phyloP scores from a whole-genome alignment of 1,140 invertebrate genomes.

The Orius laevigatus region DNA sequence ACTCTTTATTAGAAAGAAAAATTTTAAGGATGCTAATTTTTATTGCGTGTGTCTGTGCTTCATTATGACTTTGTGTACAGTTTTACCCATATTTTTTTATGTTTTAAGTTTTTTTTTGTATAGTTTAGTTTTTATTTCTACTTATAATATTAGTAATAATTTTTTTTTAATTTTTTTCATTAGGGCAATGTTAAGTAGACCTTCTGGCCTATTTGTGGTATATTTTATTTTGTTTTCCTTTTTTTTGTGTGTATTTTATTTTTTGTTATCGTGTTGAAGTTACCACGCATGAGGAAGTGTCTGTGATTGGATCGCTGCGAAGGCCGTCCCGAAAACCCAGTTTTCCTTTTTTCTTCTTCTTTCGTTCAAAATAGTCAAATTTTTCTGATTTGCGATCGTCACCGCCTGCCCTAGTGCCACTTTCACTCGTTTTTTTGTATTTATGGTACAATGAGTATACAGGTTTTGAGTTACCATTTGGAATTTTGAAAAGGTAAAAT shows the following conservation, averaged over 20 bases:
- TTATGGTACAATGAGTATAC: slow-evolving; percentile 11
- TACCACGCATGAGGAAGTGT: slow-evolving; percentile 10
- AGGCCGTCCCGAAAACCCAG: neutral
- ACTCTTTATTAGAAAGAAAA: neutral
- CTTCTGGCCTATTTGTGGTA: neutral
- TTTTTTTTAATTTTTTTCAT: neutral
- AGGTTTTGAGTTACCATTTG: slow-evolving; percentile 15
- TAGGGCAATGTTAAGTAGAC: too few relatives aligned
- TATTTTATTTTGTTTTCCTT: slow-evolving; percentile 2
- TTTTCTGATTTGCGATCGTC: slow-evolving; percentile 5
- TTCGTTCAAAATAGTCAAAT: slow-evolving; percentile 5
- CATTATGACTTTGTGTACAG: neutral
- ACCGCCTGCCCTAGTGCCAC: neutral
- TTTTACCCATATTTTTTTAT: neutral
- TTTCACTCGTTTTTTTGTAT: slow-evolving; percentile 4
- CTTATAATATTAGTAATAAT: neutral
- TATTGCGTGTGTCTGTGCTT: neutral
- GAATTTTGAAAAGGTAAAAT: slow-evolving; percentile 1
- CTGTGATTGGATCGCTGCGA: slow-evolving; percentile 14
- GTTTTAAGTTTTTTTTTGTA: neutral
- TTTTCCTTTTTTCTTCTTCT: slow-evolving; percentile 7
- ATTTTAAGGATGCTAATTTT: neutral
- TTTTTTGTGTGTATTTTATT: neutral
- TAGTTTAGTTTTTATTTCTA: neutral
- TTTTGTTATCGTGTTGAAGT: slow-evolving; percentile 7